phyloP scores from a whole-genome alignment of 2,113 vertebrate species.

The Emydura subglobosa region DNA sequence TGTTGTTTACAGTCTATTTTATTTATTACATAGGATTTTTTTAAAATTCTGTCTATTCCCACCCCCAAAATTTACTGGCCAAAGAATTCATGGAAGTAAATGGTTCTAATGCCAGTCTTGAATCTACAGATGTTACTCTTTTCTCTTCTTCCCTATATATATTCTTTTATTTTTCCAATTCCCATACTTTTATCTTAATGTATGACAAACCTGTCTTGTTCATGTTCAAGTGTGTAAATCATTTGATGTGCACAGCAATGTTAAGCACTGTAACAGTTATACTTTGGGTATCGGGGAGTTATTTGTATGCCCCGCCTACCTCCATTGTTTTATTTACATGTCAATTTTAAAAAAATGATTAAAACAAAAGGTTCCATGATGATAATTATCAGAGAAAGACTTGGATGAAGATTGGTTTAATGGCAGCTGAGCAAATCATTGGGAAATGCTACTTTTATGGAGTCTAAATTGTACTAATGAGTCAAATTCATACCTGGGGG shows the following conservation, averaged over 20 bases:
- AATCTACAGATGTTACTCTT: neutral
- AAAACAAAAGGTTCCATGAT: conserved; percentile 67
- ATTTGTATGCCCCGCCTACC: conserved; percentile 39
- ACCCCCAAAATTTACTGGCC: conserved; percentile 3
- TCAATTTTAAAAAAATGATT: conserved; percentile 71
- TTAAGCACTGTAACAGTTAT: conserved; percentile 32
- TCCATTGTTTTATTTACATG: conserved; percentile 55
- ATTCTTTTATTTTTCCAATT: neutral
- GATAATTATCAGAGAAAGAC: conserved; percentile 73
- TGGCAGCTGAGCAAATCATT: conserved; percentile 69
- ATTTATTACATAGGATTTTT: neutral
- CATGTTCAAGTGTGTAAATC: neutral
- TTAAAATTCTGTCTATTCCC: neutral
- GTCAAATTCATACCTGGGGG: conserved; percentile 50
- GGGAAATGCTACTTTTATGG: conserved; percentile 58
- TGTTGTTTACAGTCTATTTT: neutral
- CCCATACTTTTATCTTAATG: neutral
- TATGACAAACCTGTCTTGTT: neutral
- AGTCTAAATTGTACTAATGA: conserved; percentile 63
- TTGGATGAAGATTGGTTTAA: conserved; percentile 75
- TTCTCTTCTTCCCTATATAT: neutral
- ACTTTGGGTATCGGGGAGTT: conserved; percentile 59
- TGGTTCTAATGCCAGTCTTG: neutral
- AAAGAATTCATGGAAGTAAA: neutral
- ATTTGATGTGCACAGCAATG: conserved; percentile 16